These are phyloP conservation scores for Limonius californicus DNA, from an alignment of 1,140 invertebrate genomes.

Conservation along the genomic window DNA sequence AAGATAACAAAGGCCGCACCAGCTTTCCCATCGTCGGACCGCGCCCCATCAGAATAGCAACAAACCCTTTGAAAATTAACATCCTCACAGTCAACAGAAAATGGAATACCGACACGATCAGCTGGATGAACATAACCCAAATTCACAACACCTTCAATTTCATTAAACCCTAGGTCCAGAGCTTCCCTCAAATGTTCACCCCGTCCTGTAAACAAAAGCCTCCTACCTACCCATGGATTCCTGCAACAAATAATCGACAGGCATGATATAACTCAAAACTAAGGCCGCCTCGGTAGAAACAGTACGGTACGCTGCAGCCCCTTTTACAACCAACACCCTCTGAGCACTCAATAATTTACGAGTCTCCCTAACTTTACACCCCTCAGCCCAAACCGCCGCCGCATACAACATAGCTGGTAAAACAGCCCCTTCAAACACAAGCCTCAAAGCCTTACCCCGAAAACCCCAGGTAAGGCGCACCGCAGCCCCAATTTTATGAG, in stretches of 20 bases:
- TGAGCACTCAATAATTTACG: not conserved
- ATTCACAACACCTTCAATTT: not conserved
- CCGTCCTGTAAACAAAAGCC: too few species aligned
- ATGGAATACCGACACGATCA: too few species aligned
- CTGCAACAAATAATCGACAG: conserved; percentile 11
- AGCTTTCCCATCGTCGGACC: not conserved
- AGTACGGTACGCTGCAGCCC: not conserved
- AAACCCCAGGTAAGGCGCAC: not conserved
- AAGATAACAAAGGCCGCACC: not conserved
- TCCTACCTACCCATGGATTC: too few species aligned
- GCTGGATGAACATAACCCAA: not conserved
- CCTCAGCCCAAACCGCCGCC: not conserved
- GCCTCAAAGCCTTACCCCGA: not conserved
- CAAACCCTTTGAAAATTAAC: not conserved
- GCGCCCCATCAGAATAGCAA: not conserved
- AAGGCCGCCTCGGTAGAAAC: conserved; percentile 12
- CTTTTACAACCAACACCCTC: not conserved
- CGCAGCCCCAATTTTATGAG: not conserved
- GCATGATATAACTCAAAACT: conserved; percentile 4
- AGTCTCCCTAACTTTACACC: not conserved
- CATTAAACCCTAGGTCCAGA: not conserved
- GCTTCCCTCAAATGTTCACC: not conserved
- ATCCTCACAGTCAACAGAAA: too few species aligned
- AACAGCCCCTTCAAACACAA: not conserved
- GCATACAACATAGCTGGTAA: not conserved